These are phyloP conservation scores for Bergia puertoricense DNA, from an alignment of 92 coral and sea anemone genomes.

Conservation along the genomic window DNA sequence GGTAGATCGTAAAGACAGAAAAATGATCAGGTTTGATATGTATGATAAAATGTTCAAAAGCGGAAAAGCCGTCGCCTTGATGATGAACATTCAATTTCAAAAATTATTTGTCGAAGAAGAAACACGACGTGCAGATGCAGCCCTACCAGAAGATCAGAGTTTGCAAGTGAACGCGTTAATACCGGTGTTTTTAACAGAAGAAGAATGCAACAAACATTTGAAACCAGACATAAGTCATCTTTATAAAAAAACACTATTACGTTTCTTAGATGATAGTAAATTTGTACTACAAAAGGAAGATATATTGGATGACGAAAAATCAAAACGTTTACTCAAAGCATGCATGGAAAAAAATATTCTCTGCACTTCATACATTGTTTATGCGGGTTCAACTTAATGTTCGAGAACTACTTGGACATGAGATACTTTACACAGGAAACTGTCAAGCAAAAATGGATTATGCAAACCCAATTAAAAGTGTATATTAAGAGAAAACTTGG, in stretches of 20 bases:
- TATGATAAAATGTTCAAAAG: slow-evolving; percentile 8
- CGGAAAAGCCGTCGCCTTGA: slow-evolving; percentile 10
- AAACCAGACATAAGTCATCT: slow-evolving; percentile 10
- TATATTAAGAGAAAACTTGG: slow-evolving; percentile 11
- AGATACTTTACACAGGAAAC: slow-evolving; percentile 8
- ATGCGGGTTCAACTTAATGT: slow-evolving; percentile 13
- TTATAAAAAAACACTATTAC: neutral
- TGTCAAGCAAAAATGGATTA: slow-evolving; percentile 12
- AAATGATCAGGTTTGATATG: neutral
- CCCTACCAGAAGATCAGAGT: neutral
- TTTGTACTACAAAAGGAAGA: slow-evolving; percentile 6
- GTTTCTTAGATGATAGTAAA: neutral
- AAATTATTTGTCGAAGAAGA: slow-evolving; percentile 11
- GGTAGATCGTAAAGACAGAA: slow-evolving; percentile 11
- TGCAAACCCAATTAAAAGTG: slow-evolving; percentile 1
- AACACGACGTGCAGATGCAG: neutral
- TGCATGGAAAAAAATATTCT: slow-evolving; percentile 7
- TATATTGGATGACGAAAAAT: slow-evolving; percentile 4
- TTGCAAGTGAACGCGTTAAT: slow-evolving; percentile 10
- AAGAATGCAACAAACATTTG: no score
- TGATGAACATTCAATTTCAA: neutral
- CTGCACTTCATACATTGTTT: slow-evolving; percentile 8
- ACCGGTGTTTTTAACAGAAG: slow-evolving; percentile 4
- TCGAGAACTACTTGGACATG: neutral
- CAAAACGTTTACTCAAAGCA: slow-evolving; percentile 13